Percentiles rank a stretch among this genome's conserved stretches.
phyloP scores from a whole-genome alignment of 2,888 invertebrate species.

The Coelogynopora nodosa region DNA sequence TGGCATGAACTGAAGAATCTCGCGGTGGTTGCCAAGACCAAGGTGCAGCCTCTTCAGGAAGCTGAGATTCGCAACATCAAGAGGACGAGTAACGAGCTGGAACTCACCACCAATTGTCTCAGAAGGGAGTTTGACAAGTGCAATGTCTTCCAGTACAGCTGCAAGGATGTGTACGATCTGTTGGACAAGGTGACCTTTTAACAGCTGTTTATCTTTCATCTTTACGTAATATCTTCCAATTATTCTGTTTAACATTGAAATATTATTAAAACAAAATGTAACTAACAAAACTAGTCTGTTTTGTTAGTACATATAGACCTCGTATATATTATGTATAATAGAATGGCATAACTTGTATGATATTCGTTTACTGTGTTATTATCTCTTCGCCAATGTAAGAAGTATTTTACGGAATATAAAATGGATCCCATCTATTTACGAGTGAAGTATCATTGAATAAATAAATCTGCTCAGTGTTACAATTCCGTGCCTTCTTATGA shows the following conservation, averaged over 20 bases:
- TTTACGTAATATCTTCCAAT: neutral
- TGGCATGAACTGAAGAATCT: slow-evolving; percentile 45
- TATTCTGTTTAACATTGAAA: neutral
- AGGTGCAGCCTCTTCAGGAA: slow-evolving; percentile 39
- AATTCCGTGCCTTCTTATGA: too few species aligned
- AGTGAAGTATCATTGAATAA: too few species aligned
- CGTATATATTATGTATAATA: too few species aligned
- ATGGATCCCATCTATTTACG: too few species aligned
- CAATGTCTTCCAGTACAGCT: slow-evolving; percentile 25
- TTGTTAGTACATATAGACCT: too few species aligned
- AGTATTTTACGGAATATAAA: too few species aligned
- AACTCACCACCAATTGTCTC: slow-evolving; percentile 7
- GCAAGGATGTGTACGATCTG: slow-evolving; percentile 34
- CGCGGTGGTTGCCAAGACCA: slow-evolving; percentile 35
- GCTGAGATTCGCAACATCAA: slow-evolving; percentile 41
- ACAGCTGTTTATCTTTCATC: neutral
- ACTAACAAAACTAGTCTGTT: too few species aligned
- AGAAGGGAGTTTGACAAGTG: slow-evolving; percentile 7
- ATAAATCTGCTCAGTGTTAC: too few species aligned
- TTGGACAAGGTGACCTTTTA: slow-evolving; percentile 29
- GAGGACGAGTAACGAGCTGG: slow-evolving; percentile 33
- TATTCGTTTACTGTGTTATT: too few species aligned
- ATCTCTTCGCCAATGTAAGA: too few species aligned
- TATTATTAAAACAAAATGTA: too few species aligned
- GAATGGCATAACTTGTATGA: too few species aligned